These are phyloP conservation scores for Phortica okadai DNA, from an alignment of 2,888 invertebrate species.

Conservation along the genomic window DNA sequence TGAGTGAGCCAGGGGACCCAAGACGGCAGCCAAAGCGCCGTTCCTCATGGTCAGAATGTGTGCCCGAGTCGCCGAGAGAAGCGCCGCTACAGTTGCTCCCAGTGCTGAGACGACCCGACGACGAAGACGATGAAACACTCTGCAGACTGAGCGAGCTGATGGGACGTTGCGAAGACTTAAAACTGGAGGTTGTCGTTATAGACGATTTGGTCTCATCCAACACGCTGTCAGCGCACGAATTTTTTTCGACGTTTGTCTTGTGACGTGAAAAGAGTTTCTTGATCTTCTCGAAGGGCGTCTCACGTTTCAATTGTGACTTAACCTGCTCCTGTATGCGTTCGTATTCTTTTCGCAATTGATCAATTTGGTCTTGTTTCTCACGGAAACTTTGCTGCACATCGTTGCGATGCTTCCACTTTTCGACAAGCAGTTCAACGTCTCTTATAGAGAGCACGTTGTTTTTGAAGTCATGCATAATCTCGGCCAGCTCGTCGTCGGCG, in stretches of 20 bases:
- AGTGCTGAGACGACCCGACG: slow-evolving; percentile 89
- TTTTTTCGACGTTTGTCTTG: slow-evolving; percentile 74
- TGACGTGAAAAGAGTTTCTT: slow-evolving; percentile 85
- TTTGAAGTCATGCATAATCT: slow-evolving; percentile 92
- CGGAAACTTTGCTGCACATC: slow-evolving; percentile 91
- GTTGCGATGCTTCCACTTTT: slow-evolving; percentile 90
- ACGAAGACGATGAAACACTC: slow-evolving; percentile 83
- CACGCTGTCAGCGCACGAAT: slow-evolving; percentile 63
- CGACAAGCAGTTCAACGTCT: slow-evolving; percentile 90
- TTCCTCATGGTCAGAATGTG: slow-evolving; percentile 90
- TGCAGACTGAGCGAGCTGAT: slow-evolving; percentile 83
- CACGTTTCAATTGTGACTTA: slow-evolving; percentile 85
- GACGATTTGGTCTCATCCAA: slow-evolving; percentile 75
- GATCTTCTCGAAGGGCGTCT: slow-evolving; percentile 88
- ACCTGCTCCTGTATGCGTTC: slow-evolving; percentile 88
- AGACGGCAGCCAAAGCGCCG: slow-evolving; percentile 77
- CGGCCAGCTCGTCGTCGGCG: slow-evolving; percentile 85
- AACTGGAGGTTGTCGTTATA: slow-evolving; percentile 71
- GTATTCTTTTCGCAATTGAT: slow-evolving; percentile 87
- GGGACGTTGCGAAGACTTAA: slow-evolving; percentile 78
- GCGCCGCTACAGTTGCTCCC: slow-evolving; percentile 85
- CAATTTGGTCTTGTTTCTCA: slow-evolving; percentile 89
- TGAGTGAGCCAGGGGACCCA: slow-evolving; percentile 72
- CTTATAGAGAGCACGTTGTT: slow-evolving; percentile 91
- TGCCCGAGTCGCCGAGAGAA: slow-evolving; percentile 89